Percentiles rank a stretch among this genome's conserved stretches.
phyloP scores from a whole-genome alignment of 1,140 invertebrate genomes.

The Sarcophaga bullata region DNA sequence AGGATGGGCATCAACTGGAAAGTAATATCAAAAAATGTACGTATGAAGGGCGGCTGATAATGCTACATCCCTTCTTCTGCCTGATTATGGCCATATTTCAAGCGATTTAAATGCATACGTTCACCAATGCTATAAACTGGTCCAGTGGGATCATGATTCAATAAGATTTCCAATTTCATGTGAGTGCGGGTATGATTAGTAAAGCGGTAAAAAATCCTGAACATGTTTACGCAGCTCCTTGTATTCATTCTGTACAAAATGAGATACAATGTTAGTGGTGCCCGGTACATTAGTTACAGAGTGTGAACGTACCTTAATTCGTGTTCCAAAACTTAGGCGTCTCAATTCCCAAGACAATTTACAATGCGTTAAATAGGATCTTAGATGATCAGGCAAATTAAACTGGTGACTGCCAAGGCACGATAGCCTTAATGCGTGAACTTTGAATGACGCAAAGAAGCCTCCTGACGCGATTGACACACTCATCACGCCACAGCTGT shows the following conservation, averaged over 20 bases:
- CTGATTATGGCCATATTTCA: conserved; percentile 97
- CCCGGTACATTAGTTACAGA: no score
- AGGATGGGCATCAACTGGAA: no score
- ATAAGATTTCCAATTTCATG: conserved; percentile 94
- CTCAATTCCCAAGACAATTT: conserved; percentile 96
- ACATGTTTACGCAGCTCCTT: conserved; percentile 92
- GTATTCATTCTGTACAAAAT: conserved; percentile 69
- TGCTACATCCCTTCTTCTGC: conserved; percentile 99
- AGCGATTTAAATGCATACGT: conserved; percentile 93
- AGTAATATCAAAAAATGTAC: no score
- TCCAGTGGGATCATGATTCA: conserved; percentile 91
- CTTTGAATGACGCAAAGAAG: conserved; percentile 89
- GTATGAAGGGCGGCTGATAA: no score
- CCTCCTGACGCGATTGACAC: conserved; percentile 83
- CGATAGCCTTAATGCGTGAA: conserved; percentile 91
- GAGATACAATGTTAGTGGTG: background rate
- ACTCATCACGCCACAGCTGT: conserved; percentile 88
- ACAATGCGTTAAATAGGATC: conserved; percentile 94
- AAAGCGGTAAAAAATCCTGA: conserved; percentile 96
- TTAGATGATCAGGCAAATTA: conserved; percentile 94
- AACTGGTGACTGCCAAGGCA: conserved; percentile 91
- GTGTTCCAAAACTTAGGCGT: conserved; percentile 93
- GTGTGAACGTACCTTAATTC: conserved; percentile 96
- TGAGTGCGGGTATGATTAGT: no score
- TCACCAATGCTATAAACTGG: conserved; percentile 92